Evolutionary conservation across 2,113 vertebrate genomes (phyloP).

Genomic region (Corydoras maculifer): DNA sequence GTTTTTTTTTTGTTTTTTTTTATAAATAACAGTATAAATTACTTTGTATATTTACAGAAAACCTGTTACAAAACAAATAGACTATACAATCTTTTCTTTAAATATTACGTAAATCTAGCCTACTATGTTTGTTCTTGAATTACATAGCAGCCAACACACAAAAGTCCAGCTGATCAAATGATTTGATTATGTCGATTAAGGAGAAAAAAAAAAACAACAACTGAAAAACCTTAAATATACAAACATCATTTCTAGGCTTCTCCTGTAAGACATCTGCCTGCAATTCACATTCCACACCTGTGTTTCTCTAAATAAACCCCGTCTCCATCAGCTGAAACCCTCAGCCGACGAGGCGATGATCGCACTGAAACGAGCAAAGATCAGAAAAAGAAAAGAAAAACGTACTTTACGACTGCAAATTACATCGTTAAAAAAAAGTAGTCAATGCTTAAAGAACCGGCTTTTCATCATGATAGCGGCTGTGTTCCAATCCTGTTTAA

Average conservation of each 20-base stretch:
- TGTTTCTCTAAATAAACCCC: constrained; percentile 68
- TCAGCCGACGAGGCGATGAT: neutral
- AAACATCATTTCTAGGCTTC: constrained; percentile 79
- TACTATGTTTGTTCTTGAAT: constrained; percentile 98
- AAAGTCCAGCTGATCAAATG: constrained; percentile 95
- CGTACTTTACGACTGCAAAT: too few relatives aligned
- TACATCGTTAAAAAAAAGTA: too few relatives aligned
- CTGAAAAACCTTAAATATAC: constrained; percentile 73
- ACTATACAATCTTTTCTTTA: constrained; percentile 99
- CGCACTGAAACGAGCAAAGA: neutral
- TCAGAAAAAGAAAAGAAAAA: too few relatives aligned
- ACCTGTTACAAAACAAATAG: constrained; percentile 99
- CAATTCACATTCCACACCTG: constrained; percentile 89
- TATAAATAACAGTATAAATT: constrained; percentile 99
- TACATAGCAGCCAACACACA: constrained; percentile 98
- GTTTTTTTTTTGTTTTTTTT: constrained; percentile 62
- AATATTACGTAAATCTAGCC: constrained; percentile 99
- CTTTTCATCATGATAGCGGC: neutral
- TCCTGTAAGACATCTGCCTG: constrained; percentile 66
- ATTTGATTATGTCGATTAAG: constrained; percentile 79
- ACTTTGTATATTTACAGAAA: constrained; percentile 98
- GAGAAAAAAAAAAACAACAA: constrained; percentile 38
- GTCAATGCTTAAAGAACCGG: neutral
- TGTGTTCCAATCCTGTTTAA: neutral
- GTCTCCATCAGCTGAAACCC: constrained; percentile 50